These are phyloP conservation scores for Sebastes oblongus DNA, from an alignment of 2,797 vertebrate species.

Conservation along the genomic window DNA sequence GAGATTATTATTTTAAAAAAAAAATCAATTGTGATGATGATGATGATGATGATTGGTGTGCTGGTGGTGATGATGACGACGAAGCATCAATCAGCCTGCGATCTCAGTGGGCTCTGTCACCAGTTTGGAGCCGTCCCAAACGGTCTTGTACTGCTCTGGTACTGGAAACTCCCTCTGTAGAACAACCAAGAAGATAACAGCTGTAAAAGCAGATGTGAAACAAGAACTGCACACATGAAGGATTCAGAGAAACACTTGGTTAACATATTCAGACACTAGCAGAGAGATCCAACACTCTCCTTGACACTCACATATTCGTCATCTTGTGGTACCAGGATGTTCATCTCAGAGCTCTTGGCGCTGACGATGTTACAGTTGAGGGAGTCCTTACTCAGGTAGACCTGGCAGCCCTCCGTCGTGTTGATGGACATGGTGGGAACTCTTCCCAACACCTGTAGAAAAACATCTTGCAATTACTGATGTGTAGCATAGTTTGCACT, in stretches of 20 bases:
- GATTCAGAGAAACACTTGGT: not conserved
- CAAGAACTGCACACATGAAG: not conserved
- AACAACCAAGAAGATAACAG: not conserved
- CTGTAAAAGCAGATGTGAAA: not conserved
- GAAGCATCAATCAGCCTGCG: constrained; percentile 83
- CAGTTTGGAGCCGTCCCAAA: constrained; percentile 94
- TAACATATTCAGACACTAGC: not conserved
- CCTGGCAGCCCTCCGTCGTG: constrained; percentile 97
- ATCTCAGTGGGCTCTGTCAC: constrained; percentile 97
- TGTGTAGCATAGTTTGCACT: not conserved
- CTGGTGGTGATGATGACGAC: not conserved
- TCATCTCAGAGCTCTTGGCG: constrained; percentile 98
- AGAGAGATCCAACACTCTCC: not conserved
- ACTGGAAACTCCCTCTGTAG: constrained; percentile 95
- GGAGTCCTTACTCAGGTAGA: constrained; percentile 93
- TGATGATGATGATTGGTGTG: not conserved
- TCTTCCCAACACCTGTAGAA: constrained; percentile 88
- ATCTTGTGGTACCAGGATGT: constrained; percentile 90
- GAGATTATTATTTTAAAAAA: not conserved
- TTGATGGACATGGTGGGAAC: constrained; percentile 99
- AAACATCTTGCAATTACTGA: not conserved
- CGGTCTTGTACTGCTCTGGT: constrained; percentile 98
- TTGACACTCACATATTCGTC: constrained; percentile 91
- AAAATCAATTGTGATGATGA: not conserved
- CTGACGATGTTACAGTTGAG: constrained; percentile 94